phyloP scores from a whole-genome alignment of 2,113 vertebrate genomes.

The Heteronetta atricapilla region DNA sequence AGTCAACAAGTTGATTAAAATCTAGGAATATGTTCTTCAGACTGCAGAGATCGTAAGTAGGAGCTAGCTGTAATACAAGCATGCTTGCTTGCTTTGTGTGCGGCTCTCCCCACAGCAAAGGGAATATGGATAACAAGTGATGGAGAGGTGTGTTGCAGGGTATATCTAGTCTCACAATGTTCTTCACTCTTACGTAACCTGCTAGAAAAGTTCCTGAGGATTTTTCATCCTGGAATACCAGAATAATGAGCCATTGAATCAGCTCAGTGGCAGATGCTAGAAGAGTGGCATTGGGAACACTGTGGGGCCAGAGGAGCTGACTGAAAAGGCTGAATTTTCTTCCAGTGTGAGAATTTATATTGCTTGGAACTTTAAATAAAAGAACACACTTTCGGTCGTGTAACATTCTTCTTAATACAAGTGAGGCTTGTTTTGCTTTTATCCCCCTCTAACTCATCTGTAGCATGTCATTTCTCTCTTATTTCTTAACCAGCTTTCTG shows the following conservation, averaged over 20 bases:
- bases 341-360: not conserved
- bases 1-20: not conserved
- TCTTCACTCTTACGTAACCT: not conserved
- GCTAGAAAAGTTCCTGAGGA: not conserved
- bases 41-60: not conserved
- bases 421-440: not conserved
- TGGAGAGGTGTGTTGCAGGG: not conserved
- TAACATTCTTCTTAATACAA: not conserved
- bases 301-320: not conserved
- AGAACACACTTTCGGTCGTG: not conserved
- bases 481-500: not conserved
- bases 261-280: not conserved
- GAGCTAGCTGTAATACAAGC: accelerated
- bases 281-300: accelerated
- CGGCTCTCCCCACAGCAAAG: not conserved
- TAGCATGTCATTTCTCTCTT: not conserved
- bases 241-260: not conserved
- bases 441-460: not conserved
- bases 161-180: not conserved
- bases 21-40: not conserved
- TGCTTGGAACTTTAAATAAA: not conserved
- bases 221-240: not conserved
- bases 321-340: not conserved
- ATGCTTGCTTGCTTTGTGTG: accelerated
- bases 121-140: not conserved